phyloP scores from a whole-genome alignment of 2,888 invertebrate genomes.

The Kuschelorhynchus macadamiae region DNA sequence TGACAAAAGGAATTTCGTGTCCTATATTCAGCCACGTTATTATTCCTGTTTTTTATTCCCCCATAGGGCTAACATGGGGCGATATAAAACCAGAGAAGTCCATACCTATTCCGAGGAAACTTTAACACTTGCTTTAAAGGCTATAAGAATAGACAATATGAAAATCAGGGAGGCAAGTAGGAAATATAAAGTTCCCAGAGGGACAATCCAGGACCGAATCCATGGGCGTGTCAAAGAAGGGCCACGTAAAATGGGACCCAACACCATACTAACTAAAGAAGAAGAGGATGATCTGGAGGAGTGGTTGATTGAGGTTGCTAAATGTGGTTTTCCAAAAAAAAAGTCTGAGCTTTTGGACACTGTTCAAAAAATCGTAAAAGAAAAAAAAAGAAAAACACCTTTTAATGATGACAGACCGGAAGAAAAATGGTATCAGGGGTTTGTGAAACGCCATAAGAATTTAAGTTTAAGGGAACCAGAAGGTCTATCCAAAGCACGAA shows the following conservation, averaged over 20 bases:
- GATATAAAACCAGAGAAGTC: conserved; percentile 20
- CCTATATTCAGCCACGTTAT: too few relatives aligned
- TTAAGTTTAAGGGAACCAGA: too few relatives aligned
- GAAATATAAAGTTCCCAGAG: conserved; percentile 38
- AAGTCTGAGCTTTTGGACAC: background rate
- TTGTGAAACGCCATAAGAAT: conserved; percentile 29
- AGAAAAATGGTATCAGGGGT: conserved; percentile 24
- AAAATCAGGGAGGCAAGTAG: conserved; percentile 37
- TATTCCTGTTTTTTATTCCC: too few relatives aligned
- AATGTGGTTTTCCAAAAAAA: background rate
- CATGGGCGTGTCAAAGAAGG: conserved; percentile 1
- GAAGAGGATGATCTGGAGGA: background rate
- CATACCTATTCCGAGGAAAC: conserved; percentile 37
- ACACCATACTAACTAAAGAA: background rate
- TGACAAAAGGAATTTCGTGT: too few relatives aligned
- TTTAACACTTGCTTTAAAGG: conserved; percentile 31
- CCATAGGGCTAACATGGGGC: conserved; percentile 2
- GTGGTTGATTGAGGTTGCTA: background rate
- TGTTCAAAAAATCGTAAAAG: background rate
- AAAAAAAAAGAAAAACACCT: background rate
- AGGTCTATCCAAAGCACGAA: too few relatives aligned
- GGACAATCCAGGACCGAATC: conserved; percentile 38
- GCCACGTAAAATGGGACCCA: conserved; percentile 1
- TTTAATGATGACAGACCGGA: background rate
- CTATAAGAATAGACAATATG: conserved; percentile 31